Evolutionary conservation across 2,797 vertebrate species (phyloP), one percentile per base, ranked within the genome.

Genomic region (Sciurus carolinensis): DNA sequence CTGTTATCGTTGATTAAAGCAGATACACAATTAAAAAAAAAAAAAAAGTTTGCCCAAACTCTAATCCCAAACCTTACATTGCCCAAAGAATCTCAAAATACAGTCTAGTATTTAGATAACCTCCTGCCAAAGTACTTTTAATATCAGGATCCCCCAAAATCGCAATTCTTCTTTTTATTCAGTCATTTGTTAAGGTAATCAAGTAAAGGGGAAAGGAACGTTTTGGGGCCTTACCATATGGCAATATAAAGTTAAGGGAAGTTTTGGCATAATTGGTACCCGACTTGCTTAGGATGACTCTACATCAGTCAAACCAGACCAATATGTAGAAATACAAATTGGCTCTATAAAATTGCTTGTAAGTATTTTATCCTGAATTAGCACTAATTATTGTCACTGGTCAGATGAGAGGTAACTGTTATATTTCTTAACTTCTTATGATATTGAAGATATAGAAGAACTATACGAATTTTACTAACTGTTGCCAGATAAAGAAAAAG

Each of bases 161-260:
- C 67, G 33, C 13, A 92, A 12, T 57, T 73, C 87, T 94, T 87
- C 28, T 77, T 67, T 89, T 81, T 59, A 69, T 59, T 67, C 75
- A 87, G 28, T 91, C 64, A 76, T 57, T 81, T 82, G 15, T 42
- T 92, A 86, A 71, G 76, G 71, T 89, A 66, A 39, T 73, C 76
- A 66, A 67, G 15, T 62, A 22, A 91, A 81, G 4, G 39, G 33
- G 64, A 79, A 80, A 94, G 50, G 47, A 87, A 67, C 79, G 36
- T 13, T 80, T 59, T 69, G 79, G 71, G 59, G 24, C 36, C 50
- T 85, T 79, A 72, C 57, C 39, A 22, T 14, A 18, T 52, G 13
- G 28, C 33, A 77, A 11, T 62, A 36, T 73, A 80, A 86, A 92
- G 11, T 59, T 47, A 92, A 83, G 4, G 39, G 57, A 87, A 72